Percentiles rank a stretch among this genome's conserved stretches.
Conservation (phyloP, 2,797 vertebrate species). For the Dromococcyx pavoninus region DNA sequence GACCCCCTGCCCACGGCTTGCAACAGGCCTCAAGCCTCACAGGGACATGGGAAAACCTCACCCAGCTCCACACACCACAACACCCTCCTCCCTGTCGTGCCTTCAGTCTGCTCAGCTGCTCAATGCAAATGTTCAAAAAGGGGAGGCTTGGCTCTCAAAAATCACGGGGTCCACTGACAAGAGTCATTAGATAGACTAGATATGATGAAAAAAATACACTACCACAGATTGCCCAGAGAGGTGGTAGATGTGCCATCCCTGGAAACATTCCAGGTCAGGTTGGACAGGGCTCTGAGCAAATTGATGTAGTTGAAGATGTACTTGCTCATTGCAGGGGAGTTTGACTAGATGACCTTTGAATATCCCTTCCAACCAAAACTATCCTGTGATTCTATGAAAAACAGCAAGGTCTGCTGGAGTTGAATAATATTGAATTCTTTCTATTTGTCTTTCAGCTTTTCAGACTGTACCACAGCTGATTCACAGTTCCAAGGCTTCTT, state of each 20-base stretch:
- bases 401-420: accelerated
- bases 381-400: background rate
- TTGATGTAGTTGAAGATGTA: no score
- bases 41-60: accelerated
- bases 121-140: background rate
- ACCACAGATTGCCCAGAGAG: no score
- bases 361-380: no score
- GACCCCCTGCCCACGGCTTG: background rate
- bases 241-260: no score
- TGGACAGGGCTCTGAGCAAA: no score
- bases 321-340: no score
- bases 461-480: accelerated
- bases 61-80: background rate
- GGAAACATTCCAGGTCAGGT: no score
- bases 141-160: background rate
- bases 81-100: accelerated
- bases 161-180: accelerated
- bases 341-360: no score
- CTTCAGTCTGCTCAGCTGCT: background rate
- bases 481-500: background rate
- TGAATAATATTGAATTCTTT: accelerated
- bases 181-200: no score
- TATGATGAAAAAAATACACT: no score
- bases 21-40: background rate
- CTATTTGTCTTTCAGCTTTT: background rate